phyloP scores from a whole-genome alignment of 35 echinoderm and acorn worm species.

The Eucidaris tribuloides region DNA sequence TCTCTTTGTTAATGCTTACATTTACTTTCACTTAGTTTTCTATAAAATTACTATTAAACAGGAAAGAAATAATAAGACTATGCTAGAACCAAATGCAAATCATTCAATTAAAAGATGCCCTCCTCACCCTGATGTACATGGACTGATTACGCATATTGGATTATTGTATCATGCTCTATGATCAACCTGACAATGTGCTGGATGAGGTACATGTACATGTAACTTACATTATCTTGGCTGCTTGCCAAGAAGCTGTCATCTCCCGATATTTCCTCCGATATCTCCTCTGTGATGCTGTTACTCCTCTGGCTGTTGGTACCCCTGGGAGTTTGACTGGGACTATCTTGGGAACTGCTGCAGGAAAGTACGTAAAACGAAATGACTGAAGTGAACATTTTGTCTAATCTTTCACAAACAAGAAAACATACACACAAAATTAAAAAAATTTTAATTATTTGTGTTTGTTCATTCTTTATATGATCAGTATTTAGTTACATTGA shows the following conservation, averaged over 20 bases:
- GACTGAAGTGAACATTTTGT: too few relatives aligned
- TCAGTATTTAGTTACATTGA: too few relatives aligned
- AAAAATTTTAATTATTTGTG: neutral
- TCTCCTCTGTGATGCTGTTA: slow-evolving; percentile 81
- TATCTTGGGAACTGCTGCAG: slow-evolving; percentile 64
- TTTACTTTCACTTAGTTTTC: too few relatives aligned
- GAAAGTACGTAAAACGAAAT: too few relatives aligned
- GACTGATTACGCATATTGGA: neutral
- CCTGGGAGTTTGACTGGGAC: slow-evolving; percentile 47
- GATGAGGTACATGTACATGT: neutral
- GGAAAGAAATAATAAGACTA: neutral
- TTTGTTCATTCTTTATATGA: neutral
- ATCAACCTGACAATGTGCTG: neutral
- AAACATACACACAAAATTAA: neutral
- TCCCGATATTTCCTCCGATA: slow-evolving; percentile 77
- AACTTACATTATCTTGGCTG: slow-evolving; percentile 85
- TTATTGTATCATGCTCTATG: neutral
- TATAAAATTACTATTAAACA: too few relatives aligned
- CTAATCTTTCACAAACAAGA: too few relatives aligned
- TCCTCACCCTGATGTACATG: neutral
- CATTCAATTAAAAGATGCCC: neutral
- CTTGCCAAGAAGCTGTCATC: slow-evolving; percentile 89
- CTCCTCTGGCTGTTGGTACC: slow-evolving; percentile 46
- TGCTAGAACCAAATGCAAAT: neutral
- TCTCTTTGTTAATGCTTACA: too few relatives aligned